Evolutionary conservation across 2,113 vertebrate genomes (phyloP).

Genomic region (Cryptomyrus ogoouensis): DNA sequence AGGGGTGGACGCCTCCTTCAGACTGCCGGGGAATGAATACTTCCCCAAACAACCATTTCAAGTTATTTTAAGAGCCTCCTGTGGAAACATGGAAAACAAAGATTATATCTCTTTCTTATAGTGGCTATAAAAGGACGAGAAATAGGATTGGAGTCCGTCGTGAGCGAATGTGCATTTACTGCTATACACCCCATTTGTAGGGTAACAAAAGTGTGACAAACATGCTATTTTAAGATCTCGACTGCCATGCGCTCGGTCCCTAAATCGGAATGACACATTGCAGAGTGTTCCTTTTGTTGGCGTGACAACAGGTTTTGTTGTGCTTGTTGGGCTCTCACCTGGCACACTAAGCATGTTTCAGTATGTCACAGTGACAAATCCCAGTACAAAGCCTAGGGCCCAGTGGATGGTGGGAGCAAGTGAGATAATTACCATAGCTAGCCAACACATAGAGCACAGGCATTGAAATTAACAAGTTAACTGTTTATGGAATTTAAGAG

Average conservation of each 20-base stretch:
- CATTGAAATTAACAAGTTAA: background rate
- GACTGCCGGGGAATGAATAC: background rate
- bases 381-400: background rate
- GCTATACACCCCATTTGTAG: background rate
- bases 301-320: background rate
- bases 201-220: background rate
- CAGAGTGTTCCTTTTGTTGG: background rate
- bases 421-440: background rate
- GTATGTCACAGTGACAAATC: background rate
- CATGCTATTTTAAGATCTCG: background rate
- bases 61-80: background rate
- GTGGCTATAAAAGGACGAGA: background rate
- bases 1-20: background rate
- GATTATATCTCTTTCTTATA: background rate
- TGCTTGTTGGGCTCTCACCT: background rate
- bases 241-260: background rate
- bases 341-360: background rate
- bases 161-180: background rate
- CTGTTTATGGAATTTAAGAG: background rate
- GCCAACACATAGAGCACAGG: background rate
- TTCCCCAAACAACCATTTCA: background rate
- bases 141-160: background rate
- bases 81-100: constrained; percentile 7
- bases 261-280: background rate
- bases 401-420: background rate